Conservation (phyloP, 2,113 vertebrate species). For the Seriola aureovittata region DNA sequence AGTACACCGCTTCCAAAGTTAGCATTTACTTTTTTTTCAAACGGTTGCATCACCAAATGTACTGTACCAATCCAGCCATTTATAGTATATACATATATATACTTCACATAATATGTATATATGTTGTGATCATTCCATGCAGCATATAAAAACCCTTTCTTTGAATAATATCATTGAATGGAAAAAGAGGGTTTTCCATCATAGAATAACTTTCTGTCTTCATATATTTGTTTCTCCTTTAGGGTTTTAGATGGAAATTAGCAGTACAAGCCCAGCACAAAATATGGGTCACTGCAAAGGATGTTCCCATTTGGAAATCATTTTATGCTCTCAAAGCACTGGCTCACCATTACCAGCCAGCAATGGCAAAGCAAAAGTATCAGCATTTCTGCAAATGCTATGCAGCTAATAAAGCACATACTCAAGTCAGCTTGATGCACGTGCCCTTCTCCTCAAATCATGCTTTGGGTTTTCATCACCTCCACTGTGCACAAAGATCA, state of each 20-base stretch:
- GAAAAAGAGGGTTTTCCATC: constrained; percentile 23
- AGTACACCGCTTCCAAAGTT: constrained; percentile 60
- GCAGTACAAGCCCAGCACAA: constrained; percentile 6
- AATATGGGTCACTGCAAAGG: constrained; percentile 21
- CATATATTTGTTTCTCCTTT: constrained; percentile 2
- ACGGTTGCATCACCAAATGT: constrained; percentile 65
- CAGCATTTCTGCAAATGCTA: constrained; percentile 40
- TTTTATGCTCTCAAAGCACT: constrained; percentile 1
- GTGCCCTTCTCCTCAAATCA: constrained; percentile 36
- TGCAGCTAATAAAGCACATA: constrained; percentile 57
- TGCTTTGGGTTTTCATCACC: constrained; percentile 14
- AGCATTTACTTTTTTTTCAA: constrained; percentile 70
- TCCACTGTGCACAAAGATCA: constrained; percentile 27
- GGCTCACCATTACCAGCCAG: constrained; percentile 14
- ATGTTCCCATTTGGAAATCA: constrained; percentile 17
- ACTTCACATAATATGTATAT: constrained; percentile 64
- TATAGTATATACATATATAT: constrained; percentile 71
- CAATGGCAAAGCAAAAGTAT: constrained; percentile 29
- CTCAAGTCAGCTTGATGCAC: constrained; percentile 76
- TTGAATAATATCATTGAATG: constrained; percentile 32
- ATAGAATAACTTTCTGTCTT: constrained; percentile 16
- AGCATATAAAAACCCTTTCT: constrained; percentile 69
- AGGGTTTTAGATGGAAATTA: constrained; percentile 20
- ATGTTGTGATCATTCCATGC: constrained; percentile 80
- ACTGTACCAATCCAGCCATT: constrained; percentile 63